These are phyloP conservation scores for Pseudopodoces humilis DNA, from an alignment of 2,113 vertebrate species.

Conservation along the genomic window DNA sequence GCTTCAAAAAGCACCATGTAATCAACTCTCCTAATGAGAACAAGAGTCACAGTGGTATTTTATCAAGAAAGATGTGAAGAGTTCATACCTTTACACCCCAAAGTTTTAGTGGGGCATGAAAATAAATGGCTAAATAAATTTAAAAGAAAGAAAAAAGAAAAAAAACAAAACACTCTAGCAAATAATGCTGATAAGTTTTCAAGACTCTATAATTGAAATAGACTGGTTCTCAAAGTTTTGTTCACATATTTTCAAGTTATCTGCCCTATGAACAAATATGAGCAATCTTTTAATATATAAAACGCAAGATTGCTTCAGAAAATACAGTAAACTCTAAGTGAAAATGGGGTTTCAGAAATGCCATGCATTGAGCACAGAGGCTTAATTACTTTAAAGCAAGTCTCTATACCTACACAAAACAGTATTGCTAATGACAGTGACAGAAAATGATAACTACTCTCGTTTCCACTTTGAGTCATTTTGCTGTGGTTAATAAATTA, in stretches of 20 bases:
- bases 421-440: conserved; percentile 23
- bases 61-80: not conserved
- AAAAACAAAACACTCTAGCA: not conserved
- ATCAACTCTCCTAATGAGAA: not conserved
- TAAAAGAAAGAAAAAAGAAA: not conserved
- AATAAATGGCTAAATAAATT: not conserved
- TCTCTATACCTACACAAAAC: not conserved
- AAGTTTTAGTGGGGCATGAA: not conserved
- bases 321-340: not conserved
- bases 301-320: not conserved
- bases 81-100: accelerated
- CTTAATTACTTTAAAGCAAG: not conserved
- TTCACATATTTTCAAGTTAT: not conserved
- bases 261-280: not conserved
- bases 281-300: not conserved
- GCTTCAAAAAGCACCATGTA: not conserved
- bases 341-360: not conserved
- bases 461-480: conserved; percentile 41
- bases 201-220: not conserved
- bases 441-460: conserved; percentile 11
- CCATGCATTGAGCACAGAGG: not conserved
- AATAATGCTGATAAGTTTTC: not conserved
- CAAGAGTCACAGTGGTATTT: not conserved
- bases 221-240: not conserved
- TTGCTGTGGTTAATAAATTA: conserved; percentile 63